Conservation (phyloP, 2,113 vertebrate genomes). For the Pelmatolapia mariae region DNA sequence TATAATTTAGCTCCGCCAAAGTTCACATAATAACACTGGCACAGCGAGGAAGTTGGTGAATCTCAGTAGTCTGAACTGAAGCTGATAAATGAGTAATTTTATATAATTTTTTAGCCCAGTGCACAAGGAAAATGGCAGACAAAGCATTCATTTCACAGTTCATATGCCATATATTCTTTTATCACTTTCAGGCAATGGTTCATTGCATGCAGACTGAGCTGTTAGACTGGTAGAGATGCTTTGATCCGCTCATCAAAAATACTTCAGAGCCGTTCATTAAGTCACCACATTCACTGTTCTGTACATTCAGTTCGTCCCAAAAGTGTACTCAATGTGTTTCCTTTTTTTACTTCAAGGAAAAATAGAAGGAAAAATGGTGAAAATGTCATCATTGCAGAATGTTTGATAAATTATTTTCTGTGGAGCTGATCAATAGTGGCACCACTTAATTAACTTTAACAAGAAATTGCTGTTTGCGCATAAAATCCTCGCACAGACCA, state of each 20-base stretch:
- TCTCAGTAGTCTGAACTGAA: conserved; percentile 25
- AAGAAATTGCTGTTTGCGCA: neutral
- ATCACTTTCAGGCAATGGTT: conserved; percentile 2
- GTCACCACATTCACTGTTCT: neutral
- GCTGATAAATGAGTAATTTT: conserved; percentile 33
- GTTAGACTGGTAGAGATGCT: conserved; percentile 5
- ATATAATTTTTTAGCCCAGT: conserved; percentile 26
- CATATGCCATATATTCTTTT: conserved; percentile 25
- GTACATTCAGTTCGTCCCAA: neutral
- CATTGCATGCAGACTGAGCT: conserved; percentile 1
- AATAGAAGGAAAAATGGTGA: neutral
- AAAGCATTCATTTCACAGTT: conserved; percentile 51
- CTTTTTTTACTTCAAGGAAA: neutral
- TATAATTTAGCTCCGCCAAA: conserved; percentile 16
- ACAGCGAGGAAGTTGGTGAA: conserved; percentile 16
- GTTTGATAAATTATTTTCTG: neutral
- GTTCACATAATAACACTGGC: conserved; percentile 13
- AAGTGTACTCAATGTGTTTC: neutral
- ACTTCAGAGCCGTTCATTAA: neutral
- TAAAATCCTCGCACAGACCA: neutral
- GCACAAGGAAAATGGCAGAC: conserved; percentile 30
- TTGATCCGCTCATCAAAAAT: conserved; percentile 22
- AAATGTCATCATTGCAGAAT: neutral
- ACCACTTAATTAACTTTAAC: neutral
- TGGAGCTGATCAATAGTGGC: neutral